phyloP scores from a whole-genome alignment of 2,113 vertebrate genomes.

The Solea senegalensis region DNA sequence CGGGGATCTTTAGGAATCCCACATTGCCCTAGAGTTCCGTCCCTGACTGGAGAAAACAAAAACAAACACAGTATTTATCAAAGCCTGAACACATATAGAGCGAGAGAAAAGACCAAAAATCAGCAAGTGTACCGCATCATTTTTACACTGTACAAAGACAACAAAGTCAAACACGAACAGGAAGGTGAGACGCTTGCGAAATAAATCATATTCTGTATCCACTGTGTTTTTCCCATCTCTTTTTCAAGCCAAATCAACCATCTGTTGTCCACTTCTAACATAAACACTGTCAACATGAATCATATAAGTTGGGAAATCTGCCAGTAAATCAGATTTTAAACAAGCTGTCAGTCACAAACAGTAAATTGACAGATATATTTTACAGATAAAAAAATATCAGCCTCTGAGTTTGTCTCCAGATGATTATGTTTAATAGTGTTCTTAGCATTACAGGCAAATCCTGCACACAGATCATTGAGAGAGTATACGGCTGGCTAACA shows the following conservation, averaged over 20 bases:
- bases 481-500: constrained; percentile 29
- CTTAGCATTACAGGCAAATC: no score
- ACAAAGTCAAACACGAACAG: constrained; percentile 2
- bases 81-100: not conserved
- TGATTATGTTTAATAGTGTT: no score
- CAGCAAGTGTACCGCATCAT: not conserved
- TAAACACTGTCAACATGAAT: not conserved
- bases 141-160: not conserved
- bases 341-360: not conserved
- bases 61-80: constrained; percentile 28
- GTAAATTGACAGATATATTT: not conserved
- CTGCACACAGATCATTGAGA: no score
- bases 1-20: constrained; percentile 91
- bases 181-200: not conserved
- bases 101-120: constrained; percentile 1
- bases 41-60: constrained; percentile 76
- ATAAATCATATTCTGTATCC: not conserved
- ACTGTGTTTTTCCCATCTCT: not conserved
- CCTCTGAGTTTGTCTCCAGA: not conserved
- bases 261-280: not conserved
- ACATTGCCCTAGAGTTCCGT: constrained; percentile 88
- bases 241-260: not conserved
- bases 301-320: no score
- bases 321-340: not conserved
- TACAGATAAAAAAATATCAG: not conserved